Conservation (phyloP, 2,797 vertebrate species). For the Mycteria americana region DNA sequence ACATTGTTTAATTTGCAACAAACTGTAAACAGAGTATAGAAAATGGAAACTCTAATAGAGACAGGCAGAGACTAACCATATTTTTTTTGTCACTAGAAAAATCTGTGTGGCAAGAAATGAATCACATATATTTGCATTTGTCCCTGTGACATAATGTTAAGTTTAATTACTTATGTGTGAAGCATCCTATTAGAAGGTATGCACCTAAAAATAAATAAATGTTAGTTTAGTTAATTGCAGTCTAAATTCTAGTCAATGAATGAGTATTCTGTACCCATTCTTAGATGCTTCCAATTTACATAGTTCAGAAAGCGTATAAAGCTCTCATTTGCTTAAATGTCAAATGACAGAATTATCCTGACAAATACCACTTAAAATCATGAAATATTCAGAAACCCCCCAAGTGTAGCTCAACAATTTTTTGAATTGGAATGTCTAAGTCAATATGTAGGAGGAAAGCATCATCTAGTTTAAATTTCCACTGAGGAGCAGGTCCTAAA, state of each 20-base stretch:
- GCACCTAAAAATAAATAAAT: slow-evolving; percentile 36
- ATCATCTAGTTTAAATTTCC: neutral
- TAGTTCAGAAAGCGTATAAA: neutral
- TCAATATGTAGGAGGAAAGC: neutral
- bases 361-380: slow-evolving; percentile 28
- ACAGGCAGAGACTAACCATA: slow-evolving; percentile 14
- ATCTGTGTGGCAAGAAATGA: slow-evolving; percentile 12
- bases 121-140: slow-evolving; percentile 17
- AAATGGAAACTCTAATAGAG: slow-evolving; percentile 39
- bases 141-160: slow-evolving; percentile 11
- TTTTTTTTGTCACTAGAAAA: slow-evolving; percentile 30
- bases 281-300: neutral
- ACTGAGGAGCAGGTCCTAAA: neutral
- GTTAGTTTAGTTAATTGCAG: slow-evolving; percentile 18
- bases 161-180: slow-evolving; percentile 16
- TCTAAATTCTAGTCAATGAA: neutral
- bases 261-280: slow-evolving; percentile 5
- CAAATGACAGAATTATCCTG: slow-evolving; percentile 3
- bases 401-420: neutral
- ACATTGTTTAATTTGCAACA: slow-evolving; percentile 51
- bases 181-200: slow-evolving; percentile 34
- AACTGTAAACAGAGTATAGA: slow-evolving; percentile 34
- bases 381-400: neutral
- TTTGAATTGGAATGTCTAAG: neutral
- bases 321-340: slow-evolving; percentile 44